Conservation (phyloP, 2,797 vertebrate species). For the Arnoldichthys spilopterus region DNA sequence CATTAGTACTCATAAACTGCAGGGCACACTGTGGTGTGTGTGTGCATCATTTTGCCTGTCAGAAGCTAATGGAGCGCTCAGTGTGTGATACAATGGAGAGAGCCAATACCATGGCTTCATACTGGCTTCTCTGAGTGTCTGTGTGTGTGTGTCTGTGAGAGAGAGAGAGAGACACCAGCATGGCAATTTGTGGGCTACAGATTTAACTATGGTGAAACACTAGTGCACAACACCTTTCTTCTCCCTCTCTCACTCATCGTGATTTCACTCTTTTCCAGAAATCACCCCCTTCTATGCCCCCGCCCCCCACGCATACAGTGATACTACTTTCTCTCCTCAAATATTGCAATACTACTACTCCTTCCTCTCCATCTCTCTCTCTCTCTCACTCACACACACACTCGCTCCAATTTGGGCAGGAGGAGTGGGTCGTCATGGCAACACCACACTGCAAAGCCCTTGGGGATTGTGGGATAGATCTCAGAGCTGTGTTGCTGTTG, state of each 20-base stretch:
- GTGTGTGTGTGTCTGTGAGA: too few species aligned
- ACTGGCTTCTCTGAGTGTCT: neutral
- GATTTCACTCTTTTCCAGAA: constrained; percentile 42
- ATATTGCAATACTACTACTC: too few species aligned
- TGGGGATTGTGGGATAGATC: constrained; percentile 65
- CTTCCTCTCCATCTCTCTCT: neutral
- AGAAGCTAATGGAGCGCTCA: constrained; percentile 43
- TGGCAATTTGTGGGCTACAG: too few species aligned
- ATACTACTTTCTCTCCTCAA: neutral
- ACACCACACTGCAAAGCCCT: constrained; percentile 64
- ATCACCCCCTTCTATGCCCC: constrained; percentile 45
- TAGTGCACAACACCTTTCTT: neutral
- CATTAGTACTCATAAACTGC: constrained; percentile 4
- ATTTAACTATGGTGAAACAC: too few species aligned
- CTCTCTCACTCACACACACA: constrained; percentile 30
- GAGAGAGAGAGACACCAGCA: too few species aligned
- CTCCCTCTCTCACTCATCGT: constrained; percentile 17
- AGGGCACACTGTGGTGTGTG: neutral
- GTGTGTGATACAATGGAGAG: constrained; percentile 39
- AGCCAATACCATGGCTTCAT: constrained; percentile 16
- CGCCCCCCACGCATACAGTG: neutral
- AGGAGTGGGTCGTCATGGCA: constrained; percentile 66
- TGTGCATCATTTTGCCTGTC: constrained; percentile 38
- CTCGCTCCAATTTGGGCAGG: constrained; percentile 62
- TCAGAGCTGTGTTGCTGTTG: constrained; percentile 52